Evolutionary conservation across 2,888 invertebrate genomes (phyloP).

Genomic region (Conistra vaccinii): DNA sequence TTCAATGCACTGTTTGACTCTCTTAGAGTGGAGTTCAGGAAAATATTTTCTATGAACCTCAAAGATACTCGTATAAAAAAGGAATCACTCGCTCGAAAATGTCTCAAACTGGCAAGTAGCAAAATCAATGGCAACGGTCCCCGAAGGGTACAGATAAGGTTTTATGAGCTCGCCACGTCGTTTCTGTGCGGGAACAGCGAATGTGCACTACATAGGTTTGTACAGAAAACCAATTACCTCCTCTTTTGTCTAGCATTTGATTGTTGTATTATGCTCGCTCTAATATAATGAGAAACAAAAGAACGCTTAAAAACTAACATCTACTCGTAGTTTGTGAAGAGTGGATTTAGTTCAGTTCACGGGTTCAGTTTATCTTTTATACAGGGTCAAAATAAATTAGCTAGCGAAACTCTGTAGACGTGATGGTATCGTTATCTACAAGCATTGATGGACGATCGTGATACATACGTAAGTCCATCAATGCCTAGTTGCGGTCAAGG

Average conservation of each 20-base stretch:
- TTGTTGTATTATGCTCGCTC: constrained; percentile 60
- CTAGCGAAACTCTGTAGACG: neutral
- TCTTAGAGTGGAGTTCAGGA: neutral
- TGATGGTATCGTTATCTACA: no score
- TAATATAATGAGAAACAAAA: constrained; percentile 52
- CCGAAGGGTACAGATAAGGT: constrained; percentile 88
- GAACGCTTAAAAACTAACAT: constrained; percentile 43
- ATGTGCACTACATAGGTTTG: constrained; percentile 85
- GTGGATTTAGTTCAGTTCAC: neutral
- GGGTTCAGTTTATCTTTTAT: neutral
- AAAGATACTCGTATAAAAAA: neutral
- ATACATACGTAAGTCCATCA: no score
- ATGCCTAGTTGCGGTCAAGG: no score
- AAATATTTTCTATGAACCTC: neutral
- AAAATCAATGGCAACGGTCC: constrained; percentile 76
- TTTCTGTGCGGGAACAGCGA: constrained; percentile 85
- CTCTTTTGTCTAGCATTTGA: constrained; percentile 75
- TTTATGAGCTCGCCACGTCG: constrained; percentile 90
- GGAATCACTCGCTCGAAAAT: constrained; percentile 47
- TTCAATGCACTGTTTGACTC: neutral
- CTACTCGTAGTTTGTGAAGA: neutral
- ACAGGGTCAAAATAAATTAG: no score
- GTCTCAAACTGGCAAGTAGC: constrained; percentile 67
- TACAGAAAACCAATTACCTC: constrained; percentile 83
- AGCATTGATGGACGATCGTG: no score